These are phyloP conservation scores for Acronicta leporina DNA, from an alignment of 2,888 invertebrate genomes.

Conservation along the genomic window DNA sequence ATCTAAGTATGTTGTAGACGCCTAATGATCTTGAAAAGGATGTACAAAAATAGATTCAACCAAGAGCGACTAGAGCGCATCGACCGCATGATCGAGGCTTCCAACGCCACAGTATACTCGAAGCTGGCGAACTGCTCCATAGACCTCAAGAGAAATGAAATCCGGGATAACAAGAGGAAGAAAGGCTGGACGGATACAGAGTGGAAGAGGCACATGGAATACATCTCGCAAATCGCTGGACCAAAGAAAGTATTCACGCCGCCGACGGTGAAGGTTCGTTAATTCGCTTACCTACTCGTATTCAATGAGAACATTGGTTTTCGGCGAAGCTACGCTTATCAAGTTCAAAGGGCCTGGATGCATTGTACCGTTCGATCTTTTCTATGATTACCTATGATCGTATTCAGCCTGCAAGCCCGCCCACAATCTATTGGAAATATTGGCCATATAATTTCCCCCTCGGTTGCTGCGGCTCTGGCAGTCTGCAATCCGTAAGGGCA, in stretches of 20 bases:
- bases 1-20: conserved; percentile 64
- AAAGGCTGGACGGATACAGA: conserved; percentile 78
- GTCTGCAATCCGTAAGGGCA: no score
- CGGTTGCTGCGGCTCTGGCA: no score
- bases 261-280: conserved; percentile 64
- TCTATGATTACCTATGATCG: no score
- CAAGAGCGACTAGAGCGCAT: conserved; percentile 72
- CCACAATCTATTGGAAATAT: no score
- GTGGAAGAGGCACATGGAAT: conserved; percentile 86
- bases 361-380: no score
- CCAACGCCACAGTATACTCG: conserved; percentile 76
- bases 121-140: conserved; percentile 79
- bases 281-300: neutral
- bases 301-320: no score
- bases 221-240: conserved; percentile 75
- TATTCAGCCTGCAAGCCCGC: no score
- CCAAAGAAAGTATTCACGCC: conserved; percentile 70
- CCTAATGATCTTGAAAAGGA: conserved; percentile 69
- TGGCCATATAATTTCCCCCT: no score
- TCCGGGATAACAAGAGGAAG: conserved; percentile 75
- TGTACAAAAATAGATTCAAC: conserved; percentile 73
- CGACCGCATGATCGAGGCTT: conserved; percentile 77
- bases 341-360: no score
- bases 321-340: no score
- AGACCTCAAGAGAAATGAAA: conserved; percentile 74